These are phyloP conservation scores for Drosophila siamana DNA, from an alignment of 2,888 invertebrate genomes.

Conservation along the genomic window DNA sequence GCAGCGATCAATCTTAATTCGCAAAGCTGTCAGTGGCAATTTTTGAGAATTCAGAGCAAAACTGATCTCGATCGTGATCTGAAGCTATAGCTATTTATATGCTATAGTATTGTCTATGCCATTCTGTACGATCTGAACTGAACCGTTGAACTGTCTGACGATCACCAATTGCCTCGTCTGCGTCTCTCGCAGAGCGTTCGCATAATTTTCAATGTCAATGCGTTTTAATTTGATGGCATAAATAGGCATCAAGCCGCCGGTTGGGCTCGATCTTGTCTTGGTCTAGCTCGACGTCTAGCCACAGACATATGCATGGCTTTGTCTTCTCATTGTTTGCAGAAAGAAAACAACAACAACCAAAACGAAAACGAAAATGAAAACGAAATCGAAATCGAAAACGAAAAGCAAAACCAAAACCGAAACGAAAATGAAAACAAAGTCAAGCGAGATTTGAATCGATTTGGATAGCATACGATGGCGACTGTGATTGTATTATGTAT, in stretches of 20 bases:
- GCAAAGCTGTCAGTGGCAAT: slow-evolving; percentile 44
- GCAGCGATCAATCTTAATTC: slow-evolving; percentile 61
- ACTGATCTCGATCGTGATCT: slow-evolving; percentile 6
- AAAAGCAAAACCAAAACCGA: slow-evolving; percentile 56
- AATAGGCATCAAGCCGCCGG: slow-evolving; percentile 48
- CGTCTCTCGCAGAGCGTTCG: slow-evolving; percentile 44
- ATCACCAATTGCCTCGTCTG: slow-evolving; percentile 6
- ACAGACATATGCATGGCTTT: slow-evolving; percentile 1
- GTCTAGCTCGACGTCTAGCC: slow-evolving; percentile 23
- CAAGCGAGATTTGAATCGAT: slow-evolving; percentile 38
- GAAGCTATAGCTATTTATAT: neutral
- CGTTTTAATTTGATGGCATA: slow-evolving; percentile 71
- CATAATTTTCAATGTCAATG: slow-evolving; percentile 78
- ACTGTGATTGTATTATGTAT: neutral
- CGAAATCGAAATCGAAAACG: slow-evolving; percentile 33
- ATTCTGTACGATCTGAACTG: slow-evolving; percentile 20
- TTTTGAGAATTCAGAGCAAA: neutral
- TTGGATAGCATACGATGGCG: slow-evolving; percentile 15
- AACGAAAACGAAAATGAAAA: slow-evolving; percentile 52
- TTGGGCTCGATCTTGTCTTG: slow-evolving; percentile 28
- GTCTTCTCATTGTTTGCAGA: slow-evolving; percentile 34
- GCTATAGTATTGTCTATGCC: neutral
- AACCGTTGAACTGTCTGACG: neutral
- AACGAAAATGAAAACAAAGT: slow-evolving; percentile 65
- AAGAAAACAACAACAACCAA: slow-evolving; percentile 43